Conservation (phyloP, 2,888 invertebrate genomes). For the Diarsia rubi region DNA sequence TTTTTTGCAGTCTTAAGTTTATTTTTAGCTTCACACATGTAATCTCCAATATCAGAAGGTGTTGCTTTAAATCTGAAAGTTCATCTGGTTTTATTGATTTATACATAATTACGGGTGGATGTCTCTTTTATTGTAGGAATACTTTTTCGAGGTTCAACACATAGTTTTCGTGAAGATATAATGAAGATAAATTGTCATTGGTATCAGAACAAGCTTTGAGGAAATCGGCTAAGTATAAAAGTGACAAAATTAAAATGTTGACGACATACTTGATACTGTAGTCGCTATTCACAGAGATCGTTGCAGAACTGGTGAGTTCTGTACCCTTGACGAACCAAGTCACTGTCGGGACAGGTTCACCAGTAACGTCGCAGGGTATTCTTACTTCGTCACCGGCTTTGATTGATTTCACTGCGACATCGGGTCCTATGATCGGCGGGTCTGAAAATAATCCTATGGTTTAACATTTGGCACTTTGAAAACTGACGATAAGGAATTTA, state of each 20-base stretch:
- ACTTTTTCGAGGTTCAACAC: no score
- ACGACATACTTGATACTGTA: conserved; percentile 63
- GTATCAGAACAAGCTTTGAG: no score
- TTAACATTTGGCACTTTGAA: neutral
- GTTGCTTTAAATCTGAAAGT: conserved; percentile 57
- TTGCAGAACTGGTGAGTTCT: conserved; percentile 42
- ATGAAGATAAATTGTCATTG: neutral
- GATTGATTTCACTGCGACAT: conserved; percentile 24
- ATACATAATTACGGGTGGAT: neutral
- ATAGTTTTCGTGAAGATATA: no score
- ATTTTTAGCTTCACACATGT: conserved; percentile 73
- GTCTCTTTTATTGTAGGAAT: conserved; percentile 3
- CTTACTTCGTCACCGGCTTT: conserved; percentile 62
- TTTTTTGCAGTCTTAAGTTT: conserved; percentile 63
- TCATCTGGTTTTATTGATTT: neutral
- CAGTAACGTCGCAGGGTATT: conserved; percentile 70
- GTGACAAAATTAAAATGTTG: no score
- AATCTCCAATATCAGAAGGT: conserved; percentile 63
- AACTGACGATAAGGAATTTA: neutral
- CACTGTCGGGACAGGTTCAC: conserved; percentile 72
- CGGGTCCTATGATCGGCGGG: conserved; percentile 65
- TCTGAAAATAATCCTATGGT: conserved; percentile 22
- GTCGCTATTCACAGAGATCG: conserved; percentile 50
- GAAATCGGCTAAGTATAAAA: no score
- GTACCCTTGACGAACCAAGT: conserved; percentile 70